phyloP scores from a whole-genome alignment of 2,888 invertebrate species.

The Eristalis arbustorum region DNA sequence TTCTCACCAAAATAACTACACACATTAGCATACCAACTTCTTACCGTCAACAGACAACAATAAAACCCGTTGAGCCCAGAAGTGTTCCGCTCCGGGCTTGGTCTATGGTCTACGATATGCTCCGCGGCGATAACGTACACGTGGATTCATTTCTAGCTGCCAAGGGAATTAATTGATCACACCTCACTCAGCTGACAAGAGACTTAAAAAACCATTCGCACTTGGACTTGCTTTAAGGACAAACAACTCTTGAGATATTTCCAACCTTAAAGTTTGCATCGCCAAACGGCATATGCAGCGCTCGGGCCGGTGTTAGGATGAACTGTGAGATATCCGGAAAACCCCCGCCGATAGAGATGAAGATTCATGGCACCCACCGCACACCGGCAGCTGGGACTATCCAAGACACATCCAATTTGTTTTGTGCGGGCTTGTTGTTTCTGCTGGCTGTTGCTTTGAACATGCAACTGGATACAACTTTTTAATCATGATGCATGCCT shows the following conservation, averaged over 20 bases:
- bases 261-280: slow-evolving; percentile 37
- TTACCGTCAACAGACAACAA: not conserved
- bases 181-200: slow-evolving; percentile 25
- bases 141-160: slow-evolving; percentile 9
- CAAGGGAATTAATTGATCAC: slow-evolving; percentile 44
- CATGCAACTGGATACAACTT: slow-evolving; percentile 40
- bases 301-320: slow-evolving; percentile 30
- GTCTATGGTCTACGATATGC: not conserved
- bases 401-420: slow-evolving; percentile 59
- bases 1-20: slow-evolving; percentile 38
- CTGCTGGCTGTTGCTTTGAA: not conserved
- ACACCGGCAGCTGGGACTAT: not conserved
- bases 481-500: slow-evolving; percentile 67
- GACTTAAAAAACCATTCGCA: slow-evolving; percentile 31
- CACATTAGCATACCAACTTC: slow-evolving; percentile 29
- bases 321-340: slow-evolving; percentile 37
- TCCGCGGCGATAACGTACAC: not conserved
- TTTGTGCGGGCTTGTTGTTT: slow-evolving; percentile 11
- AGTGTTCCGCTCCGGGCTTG: not conserved
- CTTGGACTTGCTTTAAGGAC: slow-evolving; percentile 21
- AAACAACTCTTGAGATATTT: slow-evolving; percentile 10
- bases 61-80: not conserved
- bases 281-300: not conserved
- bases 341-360: not conserved
- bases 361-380: not conserved